Conservation (phyloP, 2,797 vertebrate genomes). For the Cephalopachus bancanus region DNA sequence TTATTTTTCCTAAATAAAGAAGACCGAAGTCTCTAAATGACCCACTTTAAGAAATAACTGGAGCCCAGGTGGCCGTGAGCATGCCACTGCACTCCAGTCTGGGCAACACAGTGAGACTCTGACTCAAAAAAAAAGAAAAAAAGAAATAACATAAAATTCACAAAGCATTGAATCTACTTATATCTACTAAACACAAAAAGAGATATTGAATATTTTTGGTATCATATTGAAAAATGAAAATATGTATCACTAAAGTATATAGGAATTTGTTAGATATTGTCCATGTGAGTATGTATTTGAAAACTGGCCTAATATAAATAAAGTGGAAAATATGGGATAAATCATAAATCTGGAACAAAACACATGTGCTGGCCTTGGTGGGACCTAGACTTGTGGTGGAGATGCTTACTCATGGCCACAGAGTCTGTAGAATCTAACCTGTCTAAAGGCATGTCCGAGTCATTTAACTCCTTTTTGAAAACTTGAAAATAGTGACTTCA, state of each 20-base stretch:
- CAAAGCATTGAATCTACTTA: neutral
- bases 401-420: too few species aligned
- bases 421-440: neutral
- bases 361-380: neutral
- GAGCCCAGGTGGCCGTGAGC: too few species aligned
- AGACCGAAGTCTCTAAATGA: neutral
- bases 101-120: too few species aligned
- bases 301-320: neutral
- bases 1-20: neutral
- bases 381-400: too few species aligned
- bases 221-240: neutral
- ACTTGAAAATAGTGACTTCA: neutral
- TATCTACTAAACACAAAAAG: neutral
- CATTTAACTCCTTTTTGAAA: neutral
- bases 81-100: too few species aligned
- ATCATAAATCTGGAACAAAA: too few species aligned
- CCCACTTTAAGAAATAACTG: neutral
- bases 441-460: neutral
- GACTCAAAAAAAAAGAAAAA: too few species aligned
- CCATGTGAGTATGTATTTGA: neutral
- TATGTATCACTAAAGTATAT: neutral
- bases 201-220: neutral
- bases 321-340: neutral
- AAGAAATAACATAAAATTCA: neutral
- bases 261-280: neutral